A percentile compares a stretch with the other conserved stretches of the same genome.
Conservation (phyloP, 2,888 invertebrate genomes). For the Microctonus brassicae region DNA sequence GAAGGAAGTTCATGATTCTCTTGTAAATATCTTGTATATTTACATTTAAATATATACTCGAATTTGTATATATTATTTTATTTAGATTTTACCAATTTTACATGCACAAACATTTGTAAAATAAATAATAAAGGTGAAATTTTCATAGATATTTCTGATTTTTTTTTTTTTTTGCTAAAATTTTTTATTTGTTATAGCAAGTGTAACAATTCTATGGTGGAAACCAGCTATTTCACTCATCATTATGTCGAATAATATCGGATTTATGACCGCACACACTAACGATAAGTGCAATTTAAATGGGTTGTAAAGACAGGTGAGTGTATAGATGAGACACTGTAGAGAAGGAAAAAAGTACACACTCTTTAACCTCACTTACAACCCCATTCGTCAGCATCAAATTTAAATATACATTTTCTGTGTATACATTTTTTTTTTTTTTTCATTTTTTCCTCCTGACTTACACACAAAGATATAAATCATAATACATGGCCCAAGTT, state of each 20-base stretch:
- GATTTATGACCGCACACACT: slow-evolving; percentile 49
- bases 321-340: not conserved
- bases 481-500: slow-evolving; percentile 28
- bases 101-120: not conserved
- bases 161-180: not conserved
- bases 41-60: not conserved
- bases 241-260: slow-evolving; percentile 50
- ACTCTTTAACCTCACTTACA: not conserved
- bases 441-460: not conserved
- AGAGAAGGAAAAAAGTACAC: slow-evolving; percentile 6
- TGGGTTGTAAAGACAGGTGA: slow-evolving; percentile 40
- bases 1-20: slow-evolving; percentile 8
- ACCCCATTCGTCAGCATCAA: not conserved
- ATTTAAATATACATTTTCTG: too few relatives aligned
- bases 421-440: too few relatives aligned
- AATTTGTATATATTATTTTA: not conserved
- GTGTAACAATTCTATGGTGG: slow-evolving; percentile 27
- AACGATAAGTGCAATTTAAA: slow-evolving; percentile 50
- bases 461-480: slow-evolving; percentile 37
- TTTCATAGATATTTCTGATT: not conserved
- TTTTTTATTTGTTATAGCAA: not conserved
- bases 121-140: not conserved
- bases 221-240: slow-evolving; percentile 40
- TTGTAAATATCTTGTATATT: not conserved
- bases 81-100: not conserved